Evolutionary conservation across 2,113 vertebrate species (phyloP), one percentile per base, ranked within the genome.

Genomic region (Rhea americana): DNA sequence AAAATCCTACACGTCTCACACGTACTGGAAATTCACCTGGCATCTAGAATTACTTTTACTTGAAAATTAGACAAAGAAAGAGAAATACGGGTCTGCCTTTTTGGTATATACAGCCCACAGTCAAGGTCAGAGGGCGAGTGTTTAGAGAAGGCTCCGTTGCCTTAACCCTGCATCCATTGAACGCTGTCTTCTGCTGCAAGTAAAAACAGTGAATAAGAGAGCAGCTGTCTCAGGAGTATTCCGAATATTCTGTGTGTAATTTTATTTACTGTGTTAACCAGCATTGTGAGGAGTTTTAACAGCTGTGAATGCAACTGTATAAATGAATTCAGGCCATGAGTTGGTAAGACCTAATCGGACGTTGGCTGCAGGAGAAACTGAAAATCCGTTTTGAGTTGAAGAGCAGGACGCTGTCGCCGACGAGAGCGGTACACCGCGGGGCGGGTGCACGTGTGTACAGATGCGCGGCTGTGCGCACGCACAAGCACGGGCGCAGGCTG

Each of bases 401-500:
- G 53, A 51, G 30, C 37, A 41, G 43, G 32, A 8, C 8, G 1
- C 35, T 68, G 1, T 24, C 26, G 68, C 37, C 39, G 35, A 66
- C 65, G 32, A n/a, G 13, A 15, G 50, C 5, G 30, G 53, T 9
- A 28, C 53, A 14, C 28, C 2, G 1, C 15, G 39, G 12, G 37
- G 47, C 30, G 11, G 79, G 35, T 37, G 6, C 4, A 2, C 1
- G n/a, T 63, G 58, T 17, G 1, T 10, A 21, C 9, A 30, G 30
- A 50, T 21, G 7, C 1, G 7, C 0, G 2, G 11, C 72, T 58
- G 25, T 39, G 22, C 78, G 55, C 48, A 48, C 1, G 1, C 68
- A 43, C 1, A 1, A 24, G 26, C 24, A 25, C 12, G 28, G 19
- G 22, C 5, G 13, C 35, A 13, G 47, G 8, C 6, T 24, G 4